Base-by-base conservation (phyloP, 2,797 vertebrate genomes). In the Momotus momota region DNA sequence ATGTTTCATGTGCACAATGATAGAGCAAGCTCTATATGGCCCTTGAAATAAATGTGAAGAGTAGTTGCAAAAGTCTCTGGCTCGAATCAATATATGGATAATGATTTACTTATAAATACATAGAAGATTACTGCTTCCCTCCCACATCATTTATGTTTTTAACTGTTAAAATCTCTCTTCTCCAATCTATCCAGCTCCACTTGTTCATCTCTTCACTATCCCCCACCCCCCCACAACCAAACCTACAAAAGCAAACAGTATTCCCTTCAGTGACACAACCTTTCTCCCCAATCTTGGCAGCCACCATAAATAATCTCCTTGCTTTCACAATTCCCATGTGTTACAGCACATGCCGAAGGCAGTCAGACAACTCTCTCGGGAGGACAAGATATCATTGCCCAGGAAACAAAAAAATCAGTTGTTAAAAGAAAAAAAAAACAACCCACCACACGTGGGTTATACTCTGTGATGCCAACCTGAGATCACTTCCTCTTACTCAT, bases 401-500 rank as follows among this genome's bases (percentile, higher is more conserved):
- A 7, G 11, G 27, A 43, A 71, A 35, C 2, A 2, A 74, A 54
- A 40, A 38, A 70, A 10, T 14, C 60, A 90, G 40, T 15, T 14
- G 64, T 58, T 73, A 60, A 64, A 82, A 91, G n/a, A 51, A 62
- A 72, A 64, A 65, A 81, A 55, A 35, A 35, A 35, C 35, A 35
- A 35, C 35, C 2, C 57, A 60, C 58, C 25, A 55, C 51, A 65
- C 1, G 5, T 81, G 74, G 64, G 52, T 33, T 88, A 33, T 19
- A 25, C 52, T 75, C 52, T 31, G 75, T 92, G 85, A 92, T 95
- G 91, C 87, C 74, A 93, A 46, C 23, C 81, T 96, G 91, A 96
- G 90, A 94, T 97, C 97, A 97, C 79, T 98, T 98, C 97, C 97
- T 98, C 95, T 98, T 97, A 98, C 93, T 98, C 97, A 98, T 81